These are phyloP conservation scores for Agrochola lychnidis DNA, from an alignment of 2,888 invertebrate species.

Conservation along the genomic window DNA sequence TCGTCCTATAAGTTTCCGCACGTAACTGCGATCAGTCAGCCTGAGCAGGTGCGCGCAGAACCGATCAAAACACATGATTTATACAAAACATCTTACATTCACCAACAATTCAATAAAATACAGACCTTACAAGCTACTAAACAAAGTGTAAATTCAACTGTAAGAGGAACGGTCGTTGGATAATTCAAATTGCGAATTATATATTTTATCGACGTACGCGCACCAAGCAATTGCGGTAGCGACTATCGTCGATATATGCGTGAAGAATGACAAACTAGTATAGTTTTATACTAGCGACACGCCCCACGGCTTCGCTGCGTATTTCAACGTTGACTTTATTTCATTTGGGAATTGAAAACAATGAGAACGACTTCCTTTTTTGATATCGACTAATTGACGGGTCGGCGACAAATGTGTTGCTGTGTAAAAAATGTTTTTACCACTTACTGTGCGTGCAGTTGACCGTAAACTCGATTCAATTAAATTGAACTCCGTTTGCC, in stretches of 20 bases:
- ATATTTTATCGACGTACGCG: conserved; percentile 75
- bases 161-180: conserved; percentile 29
- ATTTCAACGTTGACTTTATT: conserved; percentile 42
- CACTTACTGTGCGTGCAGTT: neutral
- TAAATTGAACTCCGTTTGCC: neutral
- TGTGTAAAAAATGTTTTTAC: conserved; percentile 34
- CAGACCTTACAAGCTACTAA: conserved; percentile 15
- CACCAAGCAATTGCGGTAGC: conserved; percentile 77
- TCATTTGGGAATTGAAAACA: conserved; percentile 56
- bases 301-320: conserved; percentile 50
- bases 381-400: conserved; percentile 57
- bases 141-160: conserved; percentile 35
- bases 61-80: conserved; percentile 63
- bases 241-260: conserved; percentile 76
- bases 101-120: conserved; percentile 15
- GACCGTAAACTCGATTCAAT: too few species aligned
- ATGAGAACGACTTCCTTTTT: conserved; percentile 57
- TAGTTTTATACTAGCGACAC: conserved; percentile 63
- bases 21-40: conserved; percentile 79
- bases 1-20: conserved; percentile 73
- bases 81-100: conserved; percentile 62
- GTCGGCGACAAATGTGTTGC: conserved; percentile 50
- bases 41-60: conserved; percentile 79
- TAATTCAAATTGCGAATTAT: conserved; percentile 63
- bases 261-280: conserved; percentile 79